Conservation (phyloP, 2,888 invertebrate species). For the Pseudococcus viburni region DNA sequence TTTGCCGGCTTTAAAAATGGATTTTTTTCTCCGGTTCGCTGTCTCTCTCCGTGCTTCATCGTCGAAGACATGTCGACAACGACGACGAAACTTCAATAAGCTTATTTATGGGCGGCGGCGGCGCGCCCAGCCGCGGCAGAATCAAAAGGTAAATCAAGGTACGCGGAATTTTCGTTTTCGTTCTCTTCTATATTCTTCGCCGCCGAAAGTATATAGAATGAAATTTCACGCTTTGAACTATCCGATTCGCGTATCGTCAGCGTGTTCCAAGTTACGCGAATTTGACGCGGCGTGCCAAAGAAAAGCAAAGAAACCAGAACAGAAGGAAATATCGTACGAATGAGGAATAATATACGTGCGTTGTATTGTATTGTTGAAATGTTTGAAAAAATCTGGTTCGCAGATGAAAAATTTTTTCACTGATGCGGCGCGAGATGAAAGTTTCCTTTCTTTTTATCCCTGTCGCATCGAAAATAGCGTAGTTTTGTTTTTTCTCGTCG, state of each 20-base stretch:
- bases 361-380: neutral
- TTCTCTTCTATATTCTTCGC: neutral
- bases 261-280: neutral
- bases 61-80: neutral
- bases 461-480: neutral
- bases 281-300: neutral
- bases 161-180: neutral
- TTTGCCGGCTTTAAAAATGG: constrained; percentile 1
- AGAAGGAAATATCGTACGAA: neutral
- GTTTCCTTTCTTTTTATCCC: neutral
- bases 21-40: neutral
- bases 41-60: neutral
- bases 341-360: neutral
- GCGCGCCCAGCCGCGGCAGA: too few relatives aligned
- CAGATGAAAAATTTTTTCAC: neutral
- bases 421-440: neutral
- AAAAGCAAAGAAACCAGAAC: neutral
- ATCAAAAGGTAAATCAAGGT: neutral
- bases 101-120: neutral
- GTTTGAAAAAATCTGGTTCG: neutral
- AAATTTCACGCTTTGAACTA: constrained; percentile 19
- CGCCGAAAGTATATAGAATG: neutral
- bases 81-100: neutral
- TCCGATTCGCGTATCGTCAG: neutral
- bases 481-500: neutral